Evolutionary conservation across 2,797 vertebrate species (phyloP).

Genomic region (Jordanella pulchra): DNA sequence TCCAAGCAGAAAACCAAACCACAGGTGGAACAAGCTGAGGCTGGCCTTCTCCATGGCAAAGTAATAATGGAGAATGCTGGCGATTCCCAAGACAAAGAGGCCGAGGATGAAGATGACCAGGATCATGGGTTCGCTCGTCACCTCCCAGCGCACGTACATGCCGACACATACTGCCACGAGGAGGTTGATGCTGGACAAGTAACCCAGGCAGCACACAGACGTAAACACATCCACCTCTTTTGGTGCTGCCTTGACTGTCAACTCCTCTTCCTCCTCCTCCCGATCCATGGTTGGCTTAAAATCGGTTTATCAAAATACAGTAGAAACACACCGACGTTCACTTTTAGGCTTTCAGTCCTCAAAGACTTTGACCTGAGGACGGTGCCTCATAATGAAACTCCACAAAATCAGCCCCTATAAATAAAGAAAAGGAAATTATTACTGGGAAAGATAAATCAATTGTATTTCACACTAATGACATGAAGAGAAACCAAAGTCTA

Average conservation of each 20-base stretch:
- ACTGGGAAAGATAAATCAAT: background rate
- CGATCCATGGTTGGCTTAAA: conserved; percentile 54
- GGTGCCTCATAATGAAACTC: conserved; percentile 18
- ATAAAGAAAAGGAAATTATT: conserved; percentile 3
- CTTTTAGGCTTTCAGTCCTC: conserved; percentile 1
- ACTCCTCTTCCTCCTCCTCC: conserved; percentile 79
- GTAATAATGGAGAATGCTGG: conserved; percentile 97
- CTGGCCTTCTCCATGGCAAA: conserved; percentile 98
- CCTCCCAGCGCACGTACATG: conserved; percentile 96
- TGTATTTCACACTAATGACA: background rate
- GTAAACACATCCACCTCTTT: conserved; percentile 89
- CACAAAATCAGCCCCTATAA: conserved; percentile 67
- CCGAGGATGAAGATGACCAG: conserved; percentile 97
- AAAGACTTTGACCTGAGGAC: conserved; percentile 26
- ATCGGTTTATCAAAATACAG: conserved; percentile 1
- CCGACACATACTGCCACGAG: conserved; percentile 93
- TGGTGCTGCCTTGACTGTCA: conserved; percentile 54
- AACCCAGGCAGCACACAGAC: conserved; percentile 91
- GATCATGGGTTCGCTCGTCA: conserved; percentile 88
- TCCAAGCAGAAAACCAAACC: conserved; percentile 96
- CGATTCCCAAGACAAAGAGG: conserved; percentile 94
- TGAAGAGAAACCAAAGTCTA: background rate
- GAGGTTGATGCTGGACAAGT: conserved; percentile 90
- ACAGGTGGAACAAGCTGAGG: conserved; percentile 92
- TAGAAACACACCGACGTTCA: background rate